These are phyloP conservation scores for Pseudomyrmex dendroicus DNA, from an alignment of 1,140 invertebrate genomes.

Conservation along the genomic window DNA sequence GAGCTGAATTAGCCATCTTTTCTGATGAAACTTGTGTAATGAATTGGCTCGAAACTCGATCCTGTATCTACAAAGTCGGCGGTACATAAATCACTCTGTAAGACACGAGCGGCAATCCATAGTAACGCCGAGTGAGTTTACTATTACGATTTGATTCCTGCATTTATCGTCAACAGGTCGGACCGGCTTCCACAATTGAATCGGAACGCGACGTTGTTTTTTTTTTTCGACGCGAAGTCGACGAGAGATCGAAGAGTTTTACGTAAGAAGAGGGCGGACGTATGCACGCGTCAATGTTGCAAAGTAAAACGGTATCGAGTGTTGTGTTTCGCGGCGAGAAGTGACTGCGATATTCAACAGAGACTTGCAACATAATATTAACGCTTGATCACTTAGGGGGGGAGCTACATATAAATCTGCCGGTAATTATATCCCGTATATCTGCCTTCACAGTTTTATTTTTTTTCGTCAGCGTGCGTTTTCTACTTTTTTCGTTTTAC, in stretches of 20 bases:
- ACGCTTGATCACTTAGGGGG: slow-evolving; percentile 20
- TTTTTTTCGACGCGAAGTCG: background rate
- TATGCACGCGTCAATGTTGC: background rate
- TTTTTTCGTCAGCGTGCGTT: too few relatives aligned
- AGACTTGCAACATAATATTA: slow-evolving; percentile 15
- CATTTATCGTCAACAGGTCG: slow-evolving; percentile 55
- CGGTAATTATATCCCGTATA: slow-evolving; percentile 15
- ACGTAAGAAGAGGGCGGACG: background rate
- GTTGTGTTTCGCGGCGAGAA: slow-evolving; percentile 17
- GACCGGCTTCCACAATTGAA: slow-evolving; percentile 23
- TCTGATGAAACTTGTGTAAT: slow-evolving; percentile 39
- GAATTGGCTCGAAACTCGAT: slow-evolving; percentile 51
- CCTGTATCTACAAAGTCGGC: background rate
- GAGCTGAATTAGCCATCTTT: background rate
- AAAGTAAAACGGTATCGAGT: slow-evolving; percentile 25
- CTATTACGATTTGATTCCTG: slow-evolving; percentile 40
- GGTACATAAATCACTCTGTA: slow-evolving; percentile 39
- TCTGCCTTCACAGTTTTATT: background rate
- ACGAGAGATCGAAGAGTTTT: background rate
- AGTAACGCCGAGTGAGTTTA: slow-evolving; percentile 11
- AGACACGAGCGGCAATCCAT: slow-evolving; percentile 9
- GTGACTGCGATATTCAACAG: slow-evolving; percentile 11
- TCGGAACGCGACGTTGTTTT: background rate
- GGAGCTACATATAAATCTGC: slow-evolving; percentile 5
- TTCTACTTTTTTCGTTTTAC: background rate